phyloP scores from a whole-genome alignment of 2,888 invertebrate species.

The Hartigia nigra region DNA sequence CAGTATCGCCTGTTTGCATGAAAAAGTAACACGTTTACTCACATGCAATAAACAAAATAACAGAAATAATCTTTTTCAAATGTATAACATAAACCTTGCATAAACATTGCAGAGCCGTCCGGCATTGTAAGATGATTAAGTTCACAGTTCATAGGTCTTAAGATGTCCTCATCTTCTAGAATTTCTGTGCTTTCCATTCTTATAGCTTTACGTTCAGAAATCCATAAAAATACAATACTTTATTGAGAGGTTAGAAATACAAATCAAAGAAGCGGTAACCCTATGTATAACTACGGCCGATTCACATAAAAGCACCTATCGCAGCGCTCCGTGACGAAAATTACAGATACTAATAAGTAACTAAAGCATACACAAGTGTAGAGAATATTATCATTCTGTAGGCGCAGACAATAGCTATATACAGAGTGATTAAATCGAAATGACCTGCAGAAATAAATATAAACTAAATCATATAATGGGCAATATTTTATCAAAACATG shows the following conservation, averaged over 20 bases:
- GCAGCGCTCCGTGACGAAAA: not conserved
- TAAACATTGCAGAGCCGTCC: conserved; percentile 82
- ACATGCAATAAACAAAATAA: conserved; percentile 8
- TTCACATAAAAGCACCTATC: not conserved
- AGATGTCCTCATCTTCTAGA: conserved; percentile 36
- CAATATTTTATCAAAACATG: not conserved
- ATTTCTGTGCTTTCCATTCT: conserved; percentile 26
- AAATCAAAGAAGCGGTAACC: not conserved
- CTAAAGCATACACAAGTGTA: not conserved
- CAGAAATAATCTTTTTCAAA: conserved; percentile 13
- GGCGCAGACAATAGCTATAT: not conserved
- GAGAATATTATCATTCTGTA: not conserved
- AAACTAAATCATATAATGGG: not conserved
- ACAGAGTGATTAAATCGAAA: not conserved
- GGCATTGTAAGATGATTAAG: conserved; percentile 78
- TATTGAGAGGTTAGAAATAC: not conserved
- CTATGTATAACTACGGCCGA: not conserved
- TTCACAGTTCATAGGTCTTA: conserved; percentile 74
- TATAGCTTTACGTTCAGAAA: not conserved
- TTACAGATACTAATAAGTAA: not conserved
- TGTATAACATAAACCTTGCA: conserved; percentile 72
- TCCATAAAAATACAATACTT: not conserved
- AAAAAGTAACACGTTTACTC: not conserved
- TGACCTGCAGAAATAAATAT: not conserved
- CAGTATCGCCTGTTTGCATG: conserved; percentile 77